phyloP scores from a whole-genome alignment of 2,113 vertebrate genomes.

The Hylia prasina region DNA sequence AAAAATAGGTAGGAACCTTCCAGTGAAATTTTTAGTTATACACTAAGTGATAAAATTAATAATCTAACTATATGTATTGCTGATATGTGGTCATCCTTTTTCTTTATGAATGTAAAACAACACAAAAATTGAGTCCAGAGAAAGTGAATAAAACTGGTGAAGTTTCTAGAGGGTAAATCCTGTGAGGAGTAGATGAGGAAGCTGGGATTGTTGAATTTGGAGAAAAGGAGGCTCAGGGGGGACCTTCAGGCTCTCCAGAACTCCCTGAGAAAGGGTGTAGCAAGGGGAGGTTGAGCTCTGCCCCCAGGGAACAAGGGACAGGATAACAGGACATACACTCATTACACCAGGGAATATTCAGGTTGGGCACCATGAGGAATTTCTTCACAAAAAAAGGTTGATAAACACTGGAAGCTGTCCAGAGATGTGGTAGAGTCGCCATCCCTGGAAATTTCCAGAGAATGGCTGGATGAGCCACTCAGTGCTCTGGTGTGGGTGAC shows the following conservation, averaged over 20 bases:
- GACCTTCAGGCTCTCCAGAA: background rate
- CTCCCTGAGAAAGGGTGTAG: background rate
- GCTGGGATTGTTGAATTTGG: fast-evolving
- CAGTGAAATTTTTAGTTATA: background rate
- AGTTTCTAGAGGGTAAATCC: background rate
- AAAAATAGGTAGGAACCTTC: background rate
- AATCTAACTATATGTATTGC: background rate
- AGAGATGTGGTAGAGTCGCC: background rate
- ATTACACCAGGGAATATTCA: background rate
- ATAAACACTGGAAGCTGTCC: background rate
- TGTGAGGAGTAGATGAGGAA: background rate
- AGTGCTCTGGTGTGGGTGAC: no score
- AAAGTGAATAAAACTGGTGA: background rate
- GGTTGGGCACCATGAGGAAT: background rate
- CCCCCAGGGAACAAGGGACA: fast-evolving
- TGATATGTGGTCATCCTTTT: background rate
- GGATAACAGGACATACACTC: no score
- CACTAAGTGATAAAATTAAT: background rate
- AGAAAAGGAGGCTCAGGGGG: background rate
- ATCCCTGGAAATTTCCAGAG: no score
- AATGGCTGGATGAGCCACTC: fast-evolving
- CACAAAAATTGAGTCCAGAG: background rate
- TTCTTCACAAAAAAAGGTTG: background rate
- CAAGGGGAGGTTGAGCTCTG: fast-evolving
- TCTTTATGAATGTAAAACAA: background rate